These are phyloP conservation scores for Castor canadensis DNA, from an alignment of 2,113 vertebrate species.

Conservation along the genomic window DNA sequence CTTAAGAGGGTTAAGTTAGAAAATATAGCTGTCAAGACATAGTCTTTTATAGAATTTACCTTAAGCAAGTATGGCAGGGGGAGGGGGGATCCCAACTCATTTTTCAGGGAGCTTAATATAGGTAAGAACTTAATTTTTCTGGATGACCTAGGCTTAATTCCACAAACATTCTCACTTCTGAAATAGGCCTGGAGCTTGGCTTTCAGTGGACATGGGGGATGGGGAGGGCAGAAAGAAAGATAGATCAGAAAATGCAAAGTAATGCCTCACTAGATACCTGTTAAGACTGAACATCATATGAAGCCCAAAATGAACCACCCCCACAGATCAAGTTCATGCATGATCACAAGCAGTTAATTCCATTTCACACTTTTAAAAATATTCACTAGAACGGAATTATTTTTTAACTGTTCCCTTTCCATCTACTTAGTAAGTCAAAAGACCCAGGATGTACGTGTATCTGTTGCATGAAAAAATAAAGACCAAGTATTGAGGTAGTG, in stretches of 20 bases:
- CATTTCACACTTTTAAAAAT: conserved; percentile 22
- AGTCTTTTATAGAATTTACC: conserved; percentile 55
- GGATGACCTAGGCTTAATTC: conserved; percentile 38
- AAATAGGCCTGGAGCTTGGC: conserved; percentile 24
- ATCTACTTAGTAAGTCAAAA: not conserved
- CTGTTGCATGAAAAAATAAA: not conserved
- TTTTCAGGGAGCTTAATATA: not conserved
- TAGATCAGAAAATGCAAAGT: not conserved
- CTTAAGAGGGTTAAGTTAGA: not conserved
- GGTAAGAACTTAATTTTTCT: conserved; percentile 1
- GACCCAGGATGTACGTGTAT: not conserved
- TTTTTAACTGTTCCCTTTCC: not conserved
- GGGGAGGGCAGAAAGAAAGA: not conserved
- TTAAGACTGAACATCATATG: not conserved
- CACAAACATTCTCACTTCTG: conserved; percentile 36
- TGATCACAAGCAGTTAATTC: not conserved
- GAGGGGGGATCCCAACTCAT: not conserved
- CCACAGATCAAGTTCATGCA: conserved; percentile 32
- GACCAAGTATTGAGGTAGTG: not conserved
- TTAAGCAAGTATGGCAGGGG: not conserved
- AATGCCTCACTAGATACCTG: not conserved
- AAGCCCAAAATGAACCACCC: not conserved
- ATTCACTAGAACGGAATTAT: not conserved
- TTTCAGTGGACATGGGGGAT: not conserved
- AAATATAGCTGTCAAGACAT: not conserved